phyloP scores from a whole-genome alignment of 2,888 invertebrate species.

The Caenorhabditis wallacei region DNA sequence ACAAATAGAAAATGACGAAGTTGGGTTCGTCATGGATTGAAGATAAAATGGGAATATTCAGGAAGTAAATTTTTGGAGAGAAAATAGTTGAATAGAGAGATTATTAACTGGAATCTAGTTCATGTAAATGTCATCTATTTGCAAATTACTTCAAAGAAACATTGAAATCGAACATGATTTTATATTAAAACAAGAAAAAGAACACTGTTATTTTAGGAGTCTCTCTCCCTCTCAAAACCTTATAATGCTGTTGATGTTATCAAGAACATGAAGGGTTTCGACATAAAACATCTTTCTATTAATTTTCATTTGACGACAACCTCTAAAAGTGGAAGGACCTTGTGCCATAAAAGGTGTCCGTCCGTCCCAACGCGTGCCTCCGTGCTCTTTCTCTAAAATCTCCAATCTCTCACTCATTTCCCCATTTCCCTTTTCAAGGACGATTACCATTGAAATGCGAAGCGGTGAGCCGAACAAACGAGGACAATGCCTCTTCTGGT shows the following conservation, averaged over 20 bases:
- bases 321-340: slow-evolving; percentile 20
- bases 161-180: no score
- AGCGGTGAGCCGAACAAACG: slow-evolving; percentile 47
- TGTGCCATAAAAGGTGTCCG: slow-evolving; percentile 22
- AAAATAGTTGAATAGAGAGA: background rate
- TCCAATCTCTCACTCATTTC: background rate
- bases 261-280: slow-evolving; percentile 6
- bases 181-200: background rate
- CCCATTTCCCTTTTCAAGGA: slow-evolving; percentile 35
- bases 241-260: slow-evolving; percentile 12
- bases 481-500: slow-evolving; percentile 41
- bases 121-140: no score
- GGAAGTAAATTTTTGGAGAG: slow-evolving; percentile 4
- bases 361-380: slow-evolving; percentile 36
- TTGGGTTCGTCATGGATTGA: background rate
- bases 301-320: slow-evolving; percentile 32
- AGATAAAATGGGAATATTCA: background rate
- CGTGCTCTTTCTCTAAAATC: slow-evolving; percentile 19
- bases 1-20: slow-evolving; percentile 20
- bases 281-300: slow-evolving; percentile 23
- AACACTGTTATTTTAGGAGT: background rate
- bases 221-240: background rate
- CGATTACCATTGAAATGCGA: slow-evolving; percentile 63
- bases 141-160: no score
- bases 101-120: background rate